Conservation (phyloP, 2,113 vertebrate genomes). For the Neolamprologus devosi region DNA sequence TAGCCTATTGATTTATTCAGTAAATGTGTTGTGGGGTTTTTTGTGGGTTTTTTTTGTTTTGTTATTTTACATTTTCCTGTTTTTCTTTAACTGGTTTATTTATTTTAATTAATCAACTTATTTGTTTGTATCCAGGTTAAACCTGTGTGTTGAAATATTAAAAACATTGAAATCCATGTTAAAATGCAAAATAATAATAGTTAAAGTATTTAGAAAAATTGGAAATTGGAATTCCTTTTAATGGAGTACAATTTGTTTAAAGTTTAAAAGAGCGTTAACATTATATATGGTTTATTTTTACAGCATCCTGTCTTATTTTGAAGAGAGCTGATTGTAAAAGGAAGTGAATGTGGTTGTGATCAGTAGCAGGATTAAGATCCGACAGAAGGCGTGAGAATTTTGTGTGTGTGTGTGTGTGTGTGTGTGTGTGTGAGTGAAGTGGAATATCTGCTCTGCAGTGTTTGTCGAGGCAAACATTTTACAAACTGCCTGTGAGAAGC, state of each 20-base stretch:
- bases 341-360: neutral
- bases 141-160: neutral
- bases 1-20: neutral
- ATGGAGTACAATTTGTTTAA: neutral
- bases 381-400: neutral
- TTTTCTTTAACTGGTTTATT: neutral
- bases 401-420: neutral
- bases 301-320: neutral
- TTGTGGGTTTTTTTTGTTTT: too few relatives aligned
- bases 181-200: neutral
- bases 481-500: neutral
- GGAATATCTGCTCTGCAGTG: neutral
- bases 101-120: neutral
- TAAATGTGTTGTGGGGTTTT: neutral
- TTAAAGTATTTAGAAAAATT: neutral
- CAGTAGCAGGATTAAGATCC: neutral
- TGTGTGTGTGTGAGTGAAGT: accelerated
- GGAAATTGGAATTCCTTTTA: neutral
- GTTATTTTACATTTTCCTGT: too few relatives aligned
- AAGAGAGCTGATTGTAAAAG: neutral
- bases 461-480: neutral
- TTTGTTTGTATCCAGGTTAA: neutral
- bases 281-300: neutral
- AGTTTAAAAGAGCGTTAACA: neutral
- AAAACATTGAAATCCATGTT: neutral